phyloP scores from a whole-genome alignment of 2,797 vertebrate genomes.

The Salmo trutta region DNA sequence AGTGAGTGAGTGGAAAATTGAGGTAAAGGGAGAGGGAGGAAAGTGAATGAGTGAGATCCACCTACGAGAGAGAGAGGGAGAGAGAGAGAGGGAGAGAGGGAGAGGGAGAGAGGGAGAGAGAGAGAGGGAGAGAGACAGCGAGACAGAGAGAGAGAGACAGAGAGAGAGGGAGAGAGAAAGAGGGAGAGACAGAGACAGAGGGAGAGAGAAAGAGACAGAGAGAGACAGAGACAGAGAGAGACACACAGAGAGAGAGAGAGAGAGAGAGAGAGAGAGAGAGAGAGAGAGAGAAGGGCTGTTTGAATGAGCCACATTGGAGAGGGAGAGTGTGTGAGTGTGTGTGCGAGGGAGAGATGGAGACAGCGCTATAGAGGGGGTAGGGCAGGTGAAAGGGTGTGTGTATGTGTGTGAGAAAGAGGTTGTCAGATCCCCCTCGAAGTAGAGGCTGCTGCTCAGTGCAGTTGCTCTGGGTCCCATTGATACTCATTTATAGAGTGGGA shows the following conservation, averaged over 20 bases:
- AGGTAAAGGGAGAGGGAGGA: conserved; percentile 40
- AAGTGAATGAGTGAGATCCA: conserved; percentile 48
- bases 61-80: conserved; percentile 38
- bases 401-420: conserved; percentile 39
- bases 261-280: conserved; percentile 36
- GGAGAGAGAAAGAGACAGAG: conserved; percentile 35
- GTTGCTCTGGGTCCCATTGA: conserved; percentile 44
- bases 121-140: too few relatives aligned
- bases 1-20: conserved; percentile 19
- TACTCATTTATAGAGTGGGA: conserved; percentile 46
- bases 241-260: conserved; percentile 33
- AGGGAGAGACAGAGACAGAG: conserved; percentile 13
- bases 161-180: conserved; percentile 31
- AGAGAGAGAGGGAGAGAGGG: conserved; percentile 35
- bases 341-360: conserved; percentile 2
- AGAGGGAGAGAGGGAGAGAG: conserved; percentile 11
- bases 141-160: too few relatives aligned
- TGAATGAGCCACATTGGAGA: neutral
- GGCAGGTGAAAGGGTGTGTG: conserved; percentile 5
- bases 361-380: neutral
- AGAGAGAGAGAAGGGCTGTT: conserved; percentile 25
- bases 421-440: conserved; percentile 6
- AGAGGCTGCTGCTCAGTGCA: conserved; percentile 51
- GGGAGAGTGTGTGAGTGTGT: conserved; percentile 25
- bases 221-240: too few relatives aligned